Evolutionary conservation across 2,113 vertebrate genomes (phyloP), one percentile per base, ranked within the genome.

Genomic region (Lepisosteus oculatus): DNA sequence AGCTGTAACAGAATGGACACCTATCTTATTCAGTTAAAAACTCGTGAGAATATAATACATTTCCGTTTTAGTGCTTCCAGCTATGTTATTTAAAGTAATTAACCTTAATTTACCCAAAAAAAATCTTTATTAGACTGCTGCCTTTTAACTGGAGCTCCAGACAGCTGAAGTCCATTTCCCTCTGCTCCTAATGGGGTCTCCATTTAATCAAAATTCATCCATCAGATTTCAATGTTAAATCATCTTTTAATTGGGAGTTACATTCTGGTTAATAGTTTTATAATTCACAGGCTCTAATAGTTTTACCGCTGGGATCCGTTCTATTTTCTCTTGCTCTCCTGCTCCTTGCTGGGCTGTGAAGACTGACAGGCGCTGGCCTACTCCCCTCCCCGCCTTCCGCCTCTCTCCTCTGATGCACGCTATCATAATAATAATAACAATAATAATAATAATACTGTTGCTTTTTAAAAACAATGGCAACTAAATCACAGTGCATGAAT

Each of bases 211-310:
- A 97, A 96, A 97, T 95, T 95, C 95, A 99, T 95, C 94, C 95
- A 99, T 98, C 95, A 96, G 95, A 95, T 97, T 96, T 94, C 91
- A 94, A 93, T 96, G 95, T 95, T 96, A 95, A 98, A 97, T 98
- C 95, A 95, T 96, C 92, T 96, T 98, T 99, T 99, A 99, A 98
- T 98, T 99, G 96, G 95, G 93, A 98, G 93, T 95, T 97, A 96
- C 94, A 95, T 95, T 95, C 95, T 97, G 94, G 93, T 95, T 98
- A 98, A 99, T 98, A 97, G 95, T 97, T 97, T 97, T 95, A 95
- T 98, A 97, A 98, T 99, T 97, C 90, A 74, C 92, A 91, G 91
- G 91, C 94, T 94, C 93, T 95, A 97, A 96, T 97, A 95, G 94
- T 94, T 91, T 93, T 92, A 95, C 96, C 95, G 91, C 92, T 94